Percentiles rank a stretch among this genome's conserved stretches.
Conservation (phyloP, 2,113 vertebrate genomes). For the Oreotrochilus melanogaster region DNA sequence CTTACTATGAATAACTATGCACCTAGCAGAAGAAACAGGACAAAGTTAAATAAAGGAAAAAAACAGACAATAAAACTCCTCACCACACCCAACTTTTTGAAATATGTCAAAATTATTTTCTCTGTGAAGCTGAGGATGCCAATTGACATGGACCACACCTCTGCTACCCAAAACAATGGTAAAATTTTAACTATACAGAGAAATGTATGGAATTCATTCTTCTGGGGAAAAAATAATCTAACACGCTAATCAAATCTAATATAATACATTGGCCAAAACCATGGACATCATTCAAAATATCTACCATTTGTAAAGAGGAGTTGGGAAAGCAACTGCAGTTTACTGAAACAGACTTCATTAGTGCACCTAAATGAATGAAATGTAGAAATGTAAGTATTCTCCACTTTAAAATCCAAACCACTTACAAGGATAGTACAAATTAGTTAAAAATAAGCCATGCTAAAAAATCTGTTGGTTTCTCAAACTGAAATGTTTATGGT, state of each 20-base stretch:
- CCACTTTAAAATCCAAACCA: background rate
- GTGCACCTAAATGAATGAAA: background rate
- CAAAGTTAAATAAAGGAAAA: background rate
- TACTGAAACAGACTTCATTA: too few species aligned
- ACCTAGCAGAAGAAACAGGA: background rate
- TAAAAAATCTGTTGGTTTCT: conserved; percentile 11
- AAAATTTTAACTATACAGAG: background rate
- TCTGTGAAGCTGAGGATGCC: background rate
- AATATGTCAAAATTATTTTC: background rate
- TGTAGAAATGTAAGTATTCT: background rate
- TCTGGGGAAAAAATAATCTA: background rate
- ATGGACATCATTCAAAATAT: background rate
- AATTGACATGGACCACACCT: background rate
- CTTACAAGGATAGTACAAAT: background rate
- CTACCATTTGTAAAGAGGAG: background rate
- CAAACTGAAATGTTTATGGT: background rate
- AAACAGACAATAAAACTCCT: rapidly evolving
- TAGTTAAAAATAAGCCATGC: background rate
- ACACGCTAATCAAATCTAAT: background rate
- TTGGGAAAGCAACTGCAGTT: background rate
- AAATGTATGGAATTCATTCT: background rate
- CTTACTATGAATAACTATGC: background rate
- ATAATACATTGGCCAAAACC: background rate
- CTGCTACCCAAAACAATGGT: background rate
- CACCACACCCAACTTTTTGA: background rate